Evolutionary conservation across 2,888 invertebrate genomes (phyloP).

Genomic region (Drosophila multiciliata): DNA sequence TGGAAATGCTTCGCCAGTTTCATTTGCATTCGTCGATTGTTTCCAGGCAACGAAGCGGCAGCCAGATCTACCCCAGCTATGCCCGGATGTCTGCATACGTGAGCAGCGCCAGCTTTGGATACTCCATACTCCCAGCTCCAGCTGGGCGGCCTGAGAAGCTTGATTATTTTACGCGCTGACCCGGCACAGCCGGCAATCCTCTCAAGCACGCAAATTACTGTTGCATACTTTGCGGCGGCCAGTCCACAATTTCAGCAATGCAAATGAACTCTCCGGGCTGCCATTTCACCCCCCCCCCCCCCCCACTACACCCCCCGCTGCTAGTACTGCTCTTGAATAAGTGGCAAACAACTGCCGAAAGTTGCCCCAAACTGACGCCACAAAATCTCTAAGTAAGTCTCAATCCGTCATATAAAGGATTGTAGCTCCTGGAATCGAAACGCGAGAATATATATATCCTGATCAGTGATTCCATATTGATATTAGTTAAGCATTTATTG

Average conservation of each 20-base stretch:
- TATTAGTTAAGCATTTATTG: background rate
- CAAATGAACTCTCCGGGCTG: slow-evolving; percentile 1
- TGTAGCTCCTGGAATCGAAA: background rate
- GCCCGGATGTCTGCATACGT: slow-evolving; percentile 36
- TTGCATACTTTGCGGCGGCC: slow-evolving; percentile 46
- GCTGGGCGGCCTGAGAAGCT: slow-evolving; percentile 30
- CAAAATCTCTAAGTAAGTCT: background rate
- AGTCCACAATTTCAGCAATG: slow-evolving; percentile 12
- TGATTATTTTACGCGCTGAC: slow-evolving; percentile 80
- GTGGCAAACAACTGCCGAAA: background rate
- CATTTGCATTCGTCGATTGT: slow-evolving; percentile 66
- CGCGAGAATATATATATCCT: background rate
- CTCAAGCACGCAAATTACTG: slow-evolving; percentile 26
- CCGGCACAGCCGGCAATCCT: slow-evolving; percentile 70
- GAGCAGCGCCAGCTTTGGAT: slow-evolving; percentile 22
- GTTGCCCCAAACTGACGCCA: background rate
- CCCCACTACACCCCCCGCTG: background rate
- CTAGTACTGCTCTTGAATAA: background rate
- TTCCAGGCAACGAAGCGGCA: slow-evolving; percentile 62
- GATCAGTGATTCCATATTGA: background rate
- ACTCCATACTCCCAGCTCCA: background rate
- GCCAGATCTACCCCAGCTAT: slow-evolving; percentile 13
- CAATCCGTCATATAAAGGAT: background rate
- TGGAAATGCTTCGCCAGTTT: slow-evolving; percentile 51
- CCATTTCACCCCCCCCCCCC: too few relatives aligned